Base-by-base conservation (phyloP, 53 echinoderm and acorn worm species). In the Mesocentrotus franciscanus region DNA sequence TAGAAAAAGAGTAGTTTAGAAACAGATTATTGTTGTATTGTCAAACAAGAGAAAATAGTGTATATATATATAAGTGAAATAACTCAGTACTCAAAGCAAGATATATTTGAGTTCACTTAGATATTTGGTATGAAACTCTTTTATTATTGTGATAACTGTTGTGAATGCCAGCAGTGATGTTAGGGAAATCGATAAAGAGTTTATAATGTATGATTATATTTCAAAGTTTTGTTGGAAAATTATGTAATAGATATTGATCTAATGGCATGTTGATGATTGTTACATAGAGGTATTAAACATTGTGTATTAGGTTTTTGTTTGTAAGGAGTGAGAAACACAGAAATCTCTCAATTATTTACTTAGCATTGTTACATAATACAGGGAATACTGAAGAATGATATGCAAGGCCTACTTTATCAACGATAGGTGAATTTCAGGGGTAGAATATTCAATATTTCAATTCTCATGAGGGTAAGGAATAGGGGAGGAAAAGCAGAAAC, bases 1-100 rank as follows among this genome's bases (percentile, higher is more conserved):
- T 22, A 81, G 16, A 78, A 78, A n/a, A 24, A 71, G 71, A 1
- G 22, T 34, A 32, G n/a, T 33, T 32, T 12, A 14, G n/a, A 34
- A 33, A 33, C 15, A 64, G 64, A 15, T 35, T 17, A 42, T 42
- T 22, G 20, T 81, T 42, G 81, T 22, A 81, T 81, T 20, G 36
- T 81, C 81, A 4, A 36, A 16, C 42, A 18, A 39, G 35, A 81
- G 20, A 39, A 81, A 76, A 0, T 36, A 81, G 42, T 81, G 81
- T 81, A 81, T 42, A 79, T 79, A 79, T 79, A 79, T 35, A 7
- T 10, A 49, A 74, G 81, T 81, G 39, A 81, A 42, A 36, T 81
- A 81, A 81, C 81, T 81, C 81, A 81, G 81, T 81, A 81, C 81
- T 81, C 81, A 81, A 81, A 36, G 17, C 7, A 81, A 81, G 81